These are phyloP conservation scores for Smittia aterrima DNA, from an alignment of 2,888 invertebrate species.

Conservation along the genomic window DNA sequence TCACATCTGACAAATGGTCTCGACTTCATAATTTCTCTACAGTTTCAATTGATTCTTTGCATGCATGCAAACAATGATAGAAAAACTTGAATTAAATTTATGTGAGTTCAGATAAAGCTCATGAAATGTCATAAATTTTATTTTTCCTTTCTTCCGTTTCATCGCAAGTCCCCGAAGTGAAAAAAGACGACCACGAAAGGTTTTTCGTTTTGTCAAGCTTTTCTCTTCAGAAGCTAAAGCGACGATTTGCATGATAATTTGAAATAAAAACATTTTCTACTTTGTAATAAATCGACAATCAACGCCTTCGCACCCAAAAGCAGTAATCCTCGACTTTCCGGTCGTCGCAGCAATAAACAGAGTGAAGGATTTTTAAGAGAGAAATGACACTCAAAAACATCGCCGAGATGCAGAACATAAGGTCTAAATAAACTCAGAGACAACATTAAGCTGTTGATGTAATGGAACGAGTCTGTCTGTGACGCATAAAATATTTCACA, in stretches of 20 bases:
- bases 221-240: neutral
- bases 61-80: neutral
- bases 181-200: neutral
- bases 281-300: slow-evolving; percentile 7
- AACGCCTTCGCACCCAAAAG: slow-evolving; percentile 11
- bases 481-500: too few species aligned
- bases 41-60: slow-evolving; percentile 29
- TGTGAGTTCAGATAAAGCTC: slow-evolving; percentile 27
- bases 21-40: neutral
- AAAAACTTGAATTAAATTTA: slow-evolving; percentile 10
- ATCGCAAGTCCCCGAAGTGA: neutral
- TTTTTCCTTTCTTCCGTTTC: neutral
- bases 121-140: slow-evolving; percentile 26
- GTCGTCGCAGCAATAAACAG: neutral
- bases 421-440: slow-evolving; percentile 1
- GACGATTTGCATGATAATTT: slow-evolving; percentile 32
- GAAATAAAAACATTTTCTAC: neutral
- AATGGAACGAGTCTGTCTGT: too few species aligned
- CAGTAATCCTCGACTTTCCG: slow-evolving; percentile 3
- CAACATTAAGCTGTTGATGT: neutral
- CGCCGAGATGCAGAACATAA: slow-evolving; percentile 9
- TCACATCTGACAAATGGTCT: neutral
- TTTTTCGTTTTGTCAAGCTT: neutral
- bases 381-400: neutral
- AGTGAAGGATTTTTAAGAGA: neutral